Base-by-base conservation (phyloP, 2,113 vertebrate genomes). In the Hyla sarda region DNA sequence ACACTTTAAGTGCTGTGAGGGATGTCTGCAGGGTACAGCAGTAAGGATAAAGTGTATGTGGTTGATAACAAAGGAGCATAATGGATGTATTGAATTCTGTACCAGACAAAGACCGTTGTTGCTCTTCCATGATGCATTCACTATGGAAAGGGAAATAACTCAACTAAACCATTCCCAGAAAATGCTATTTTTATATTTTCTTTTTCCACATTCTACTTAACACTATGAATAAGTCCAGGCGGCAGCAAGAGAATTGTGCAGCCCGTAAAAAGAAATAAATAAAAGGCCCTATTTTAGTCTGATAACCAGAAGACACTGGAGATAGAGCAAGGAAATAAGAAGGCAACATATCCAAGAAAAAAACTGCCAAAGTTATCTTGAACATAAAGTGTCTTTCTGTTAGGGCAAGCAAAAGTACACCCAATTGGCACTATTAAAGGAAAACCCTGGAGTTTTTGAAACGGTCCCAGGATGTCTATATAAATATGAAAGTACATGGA, bases 181-280 rank as follows among this genome's bases (percentile, higher is more conserved):
- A 90, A 77, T 82, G 84, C 90, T 92, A 76, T 84, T 65, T 62
- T 84, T 76, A 76, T 84, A 84, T 91, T 92, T 76, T 82, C 23
- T 41, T 58, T 65, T 90, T 89, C 89, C 83, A 80, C 84, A 82
- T 87, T 88, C 90, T 87, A 88, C 81, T 91, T 91, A 92, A 90
- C 89, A 88, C 88, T 80, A 4, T 50, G 83, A 91, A 92, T 91
- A 91, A 91, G 87, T 87, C 83, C 85, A 41, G 79, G 82, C 69
- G 65, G 83, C 85, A 87, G 78, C 83, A 82, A 62, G 58, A 88
- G 71, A 72, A 83, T 21, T 85, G 79, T 58, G 89, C 71, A 65
- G 71, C 47, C 69, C 78, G 72, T 60, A 54, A 86, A 60, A 50
- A 87, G 28, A 21, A 83, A 80, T 14, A 58, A n/a, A 58, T 48